These are phyloP conservation scores for Pammene aurita DNA, from an alignment of 2,888 invertebrate genomes.

Conservation along the genomic window DNA sequence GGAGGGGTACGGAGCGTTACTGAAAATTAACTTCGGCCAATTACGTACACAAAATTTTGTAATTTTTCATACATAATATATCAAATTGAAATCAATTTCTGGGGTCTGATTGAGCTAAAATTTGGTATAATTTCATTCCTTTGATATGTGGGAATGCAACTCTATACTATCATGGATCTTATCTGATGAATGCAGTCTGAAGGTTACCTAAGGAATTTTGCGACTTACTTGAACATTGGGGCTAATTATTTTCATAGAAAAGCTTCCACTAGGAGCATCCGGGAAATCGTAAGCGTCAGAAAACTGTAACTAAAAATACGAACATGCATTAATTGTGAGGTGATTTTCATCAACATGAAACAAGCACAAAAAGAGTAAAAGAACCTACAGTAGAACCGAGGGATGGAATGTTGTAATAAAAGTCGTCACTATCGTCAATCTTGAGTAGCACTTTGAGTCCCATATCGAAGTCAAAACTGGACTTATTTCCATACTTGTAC, in stretches of 20 bases:
- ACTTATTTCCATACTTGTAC: conserved; percentile 75
- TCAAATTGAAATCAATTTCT: too few relatives aligned
- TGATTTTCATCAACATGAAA: too few relatives aligned
- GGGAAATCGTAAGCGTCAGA: conserved; percentile 84
- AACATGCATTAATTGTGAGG: neutral
- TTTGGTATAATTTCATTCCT: too few relatives aligned
- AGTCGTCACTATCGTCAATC: conserved; percentile 74
- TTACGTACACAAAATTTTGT: too few relatives aligned
- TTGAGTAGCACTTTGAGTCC: conserved; percentile 70
- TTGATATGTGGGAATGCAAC: too few relatives aligned
- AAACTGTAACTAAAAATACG: conserved; percentile 74
- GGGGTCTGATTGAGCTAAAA: too few relatives aligned
- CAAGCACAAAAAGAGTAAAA: neutral
- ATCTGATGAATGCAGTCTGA: too few relatives aligned
- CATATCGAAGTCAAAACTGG: conserved; percentile 71
- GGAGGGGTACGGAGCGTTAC: too few relatives aligned
- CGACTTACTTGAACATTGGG: conserved; percentile 66
- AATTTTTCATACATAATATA: too few relatives aligned
- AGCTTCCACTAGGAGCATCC: conserved; percentile 82
- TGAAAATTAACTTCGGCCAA: too few relatives aligned
- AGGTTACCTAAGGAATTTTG: neutral
- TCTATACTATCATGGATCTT: too few relatives aligned
- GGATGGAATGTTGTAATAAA: conserved; percentile 76
- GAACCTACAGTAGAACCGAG: conserved; percentile 75
- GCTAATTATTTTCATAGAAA: conserved; percentile 73